Base-by-base conservation (phyloP, 2,888 invertebrate genomes). In the Dicyrtomina minuta region DNA sequence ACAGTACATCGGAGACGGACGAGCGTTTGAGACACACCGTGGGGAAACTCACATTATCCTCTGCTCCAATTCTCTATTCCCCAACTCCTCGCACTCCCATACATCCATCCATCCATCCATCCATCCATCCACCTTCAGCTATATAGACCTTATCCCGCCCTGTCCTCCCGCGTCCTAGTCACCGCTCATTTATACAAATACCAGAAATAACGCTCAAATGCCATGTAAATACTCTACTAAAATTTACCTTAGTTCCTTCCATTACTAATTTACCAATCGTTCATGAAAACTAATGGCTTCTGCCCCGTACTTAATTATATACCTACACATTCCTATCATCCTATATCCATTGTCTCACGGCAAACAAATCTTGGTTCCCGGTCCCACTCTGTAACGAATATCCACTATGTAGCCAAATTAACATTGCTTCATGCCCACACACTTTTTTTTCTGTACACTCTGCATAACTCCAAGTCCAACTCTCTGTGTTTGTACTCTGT, bases 1-100 rank as follows among this genome's bases (percentile, higher is more conserved):
- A 64, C 64, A 33, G 17, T 39, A 62, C 62, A 60, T 62, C 27
- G 27, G 49, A 46, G 33, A 44, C 61, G 12, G 26, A 26, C 55
- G 13, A 24, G 49, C 22, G 13, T 44, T 60, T 60, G 12, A 24
- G 44, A 44, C 60, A 10, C 44, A 44, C 44, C 44, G 44, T 24
- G 24, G 60, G 44, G 60, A 22, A 60, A 60, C 44, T 60, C 44
- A 27, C 44, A 49, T 62, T 62, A 64, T 22, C 51, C 39, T 15
- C 22, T 22, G 55, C 24, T 51, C 64, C 39, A n/a, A 17, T 64
- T 51, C 26, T 20, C 13, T 39, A 10, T 41, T 4, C 27, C 27
- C 33, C n/a, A n/a, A n/a, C 26, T 12, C 27, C 49, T 22, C 58
- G 5, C 46, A 46, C 13, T 4, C 13, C 15, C 46, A 46, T 46